Percentiles rank a stretch among this genome's conserved stretches.
phyloP scores from a whole-genome alignment of 2,888 invertebrate species.

The Cerceris rybyensis region DNA sequence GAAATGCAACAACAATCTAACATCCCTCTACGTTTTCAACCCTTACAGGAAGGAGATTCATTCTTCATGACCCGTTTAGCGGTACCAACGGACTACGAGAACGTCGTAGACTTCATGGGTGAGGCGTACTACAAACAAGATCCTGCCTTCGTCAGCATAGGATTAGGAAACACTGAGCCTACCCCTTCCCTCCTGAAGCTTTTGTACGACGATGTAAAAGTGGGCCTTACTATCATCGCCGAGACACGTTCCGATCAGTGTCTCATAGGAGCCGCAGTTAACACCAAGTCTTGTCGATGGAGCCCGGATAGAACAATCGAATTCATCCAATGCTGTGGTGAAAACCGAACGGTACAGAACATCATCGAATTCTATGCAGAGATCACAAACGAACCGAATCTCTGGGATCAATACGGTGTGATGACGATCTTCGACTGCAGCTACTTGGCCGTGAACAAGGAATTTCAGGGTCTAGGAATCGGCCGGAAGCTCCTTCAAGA shows the following conservation, averaged over 20 bases:
- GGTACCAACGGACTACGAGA: conserved; percentile 68
- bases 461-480: conserved; percentile 66
- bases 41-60: conserved; percentile 50
- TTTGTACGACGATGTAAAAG: conserved; percentile 62
- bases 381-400: conserved; percentile 56
- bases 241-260: conserved; percentile 58
- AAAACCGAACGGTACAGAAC: conserved; percentile 45
- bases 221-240: conserved; percentile 71
- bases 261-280: conserved; percentile 71
- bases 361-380: conserved; percentile 70
- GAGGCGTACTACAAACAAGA: conserved; percentile 69
- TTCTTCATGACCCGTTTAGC: conserved; percentile 66
- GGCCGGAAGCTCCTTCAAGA: conserved; percentile 69
- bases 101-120: conserved; percentile 70
- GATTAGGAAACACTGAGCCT: conserved; percentile 44
- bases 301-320: conserved; percentile 37
- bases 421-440: conserved; percentile 69
- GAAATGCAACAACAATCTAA: no score
- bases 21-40: not conserved
- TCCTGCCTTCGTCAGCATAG: conserved; percentile 67
- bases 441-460: conserved; percentile 66
- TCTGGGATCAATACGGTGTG: conserved; percentile 66
- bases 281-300: conserved; percentile 57
- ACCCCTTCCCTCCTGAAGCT: conserved; percentile 56
- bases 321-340: conserved; percentile 56